Base-by-base conservation (phyloP, 2,888 invertebrate species). In the Mycalesis mineus region DNA sequence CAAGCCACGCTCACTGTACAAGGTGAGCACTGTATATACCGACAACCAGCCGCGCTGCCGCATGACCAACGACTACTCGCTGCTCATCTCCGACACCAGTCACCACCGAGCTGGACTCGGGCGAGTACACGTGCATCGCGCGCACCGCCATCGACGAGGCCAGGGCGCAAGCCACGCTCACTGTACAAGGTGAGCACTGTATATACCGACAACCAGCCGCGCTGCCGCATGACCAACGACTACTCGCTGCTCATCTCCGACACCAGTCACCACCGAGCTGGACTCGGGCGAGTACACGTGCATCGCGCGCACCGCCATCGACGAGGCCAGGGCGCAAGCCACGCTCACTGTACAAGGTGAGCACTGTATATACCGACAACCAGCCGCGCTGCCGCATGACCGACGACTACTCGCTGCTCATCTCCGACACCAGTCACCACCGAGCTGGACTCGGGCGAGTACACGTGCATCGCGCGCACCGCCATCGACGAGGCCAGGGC, bases 231-330 rank as follows among this genome's bases (percentile, higher is more conserved):
- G 81, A 93, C 94, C 63, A 94, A 95, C 62, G 98, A 99, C 87
- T 95, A 96, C 82, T 98, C 98, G 0, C 89, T 99, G 67, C 96
- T 97, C 14, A 98, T 99, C 63, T 95, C 96, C 9, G 97, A 98
- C 78, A 98, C 98, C 0, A 95, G 97, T 98, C 78, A 98, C 98
- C 0, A 95, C 95, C 52, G 97, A 97, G 84, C 84, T 98, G 65
- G 99, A 99, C 84, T 97, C 98, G 0, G 99, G 98, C 4, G 93
- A 93, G 64, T 99, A 99, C 79, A 98, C 98, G 0, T 99, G 99
- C 78, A 92, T 97, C 4, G 99, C 98, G 0, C 91, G 91, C 62
- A 99, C 99, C 0, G 93, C 94, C 28, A 89, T 98, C 47, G 99
- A 99, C 76, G 93, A 95, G 72, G 95, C 95, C 1, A 91, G 93